phyloP scores from a whole-genome alignment of 2,113 vertebrate genomes.

The Alligator sinensis region DNA sequence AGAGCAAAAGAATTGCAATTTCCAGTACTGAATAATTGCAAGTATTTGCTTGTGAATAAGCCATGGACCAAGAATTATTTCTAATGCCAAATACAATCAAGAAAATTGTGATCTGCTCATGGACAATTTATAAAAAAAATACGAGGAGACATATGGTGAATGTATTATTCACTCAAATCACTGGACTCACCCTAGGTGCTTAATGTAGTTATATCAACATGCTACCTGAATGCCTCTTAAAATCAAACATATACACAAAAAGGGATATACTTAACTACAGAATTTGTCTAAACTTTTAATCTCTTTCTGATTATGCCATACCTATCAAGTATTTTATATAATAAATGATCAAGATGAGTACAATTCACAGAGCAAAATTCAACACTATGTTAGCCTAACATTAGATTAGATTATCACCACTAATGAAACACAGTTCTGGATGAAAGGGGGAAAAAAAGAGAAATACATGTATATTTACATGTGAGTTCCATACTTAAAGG shows the following conservation, averaged over 20 bases:
- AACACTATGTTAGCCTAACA: too few relatives aligned
- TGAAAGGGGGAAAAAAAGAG: too few relatives aligned
- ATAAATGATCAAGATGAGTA: too few relatives aligned
- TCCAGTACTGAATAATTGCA: neutral
- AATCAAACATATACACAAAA: neutral
- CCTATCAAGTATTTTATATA: too few relatives aligned
- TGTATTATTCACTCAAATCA: neutral
- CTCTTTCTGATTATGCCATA: too few relatives aligned
- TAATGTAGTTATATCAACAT: neutral
- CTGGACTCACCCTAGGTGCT: neutral
- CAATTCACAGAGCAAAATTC: too few relatives aligned
- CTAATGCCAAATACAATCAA: neutral
- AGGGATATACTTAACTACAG: neutral
- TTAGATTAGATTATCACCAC: too few relatives aligned
- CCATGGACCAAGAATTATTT: slow-evolving; percentile 1
- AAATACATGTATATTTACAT: too few relatives aligned
- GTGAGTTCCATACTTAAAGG: too few relatives aligned
- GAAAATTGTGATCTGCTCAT: neutral
- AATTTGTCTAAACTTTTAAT: too few relatives aligned
- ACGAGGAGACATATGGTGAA: neutral
- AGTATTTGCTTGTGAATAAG: neutral
- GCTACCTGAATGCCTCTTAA: neutral
- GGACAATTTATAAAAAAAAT: neutral
- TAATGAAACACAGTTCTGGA: too few relatives aligned
- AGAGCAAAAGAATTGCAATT: neutral